Evolutionary conservation across 2,888 invertebrate species (phyloP).

Genomic region (Helobdella robusta): DNA sequence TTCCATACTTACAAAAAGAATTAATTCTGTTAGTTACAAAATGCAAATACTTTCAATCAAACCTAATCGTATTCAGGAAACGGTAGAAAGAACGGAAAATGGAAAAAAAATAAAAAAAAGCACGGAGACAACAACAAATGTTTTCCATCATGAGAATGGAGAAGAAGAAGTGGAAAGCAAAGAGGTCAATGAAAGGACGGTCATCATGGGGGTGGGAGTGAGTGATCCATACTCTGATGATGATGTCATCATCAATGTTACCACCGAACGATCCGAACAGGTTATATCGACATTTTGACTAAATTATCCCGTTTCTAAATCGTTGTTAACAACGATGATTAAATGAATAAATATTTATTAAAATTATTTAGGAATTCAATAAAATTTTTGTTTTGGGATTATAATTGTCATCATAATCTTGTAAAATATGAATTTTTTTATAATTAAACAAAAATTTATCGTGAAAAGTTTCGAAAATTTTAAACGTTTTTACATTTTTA

Average conservation of each 20-base stretch:
- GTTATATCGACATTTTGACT: no score
- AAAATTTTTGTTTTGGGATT: no score
- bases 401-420: no score
- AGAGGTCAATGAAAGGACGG: slow-evolving; percentile 9
- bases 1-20: background rate
- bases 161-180: slow-evolving; percentile 1
- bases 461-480: background rate
- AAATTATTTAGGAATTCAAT: no score
- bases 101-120: background rate
- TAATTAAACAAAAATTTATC: background rate
- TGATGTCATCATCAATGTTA: background rate
- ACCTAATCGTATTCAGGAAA: slow-evolving; percentile 3
- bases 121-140: background rate
- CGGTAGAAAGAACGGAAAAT: background rate
- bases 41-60: background rate
- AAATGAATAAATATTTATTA: no score
- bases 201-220: slow-evolving; percentile 12
- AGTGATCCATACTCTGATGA: slow-evolving; percentile 6
- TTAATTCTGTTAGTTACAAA: background rate
- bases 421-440: background rate
- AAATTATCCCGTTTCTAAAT: no score
- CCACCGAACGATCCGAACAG: slow-evolving; percentile 16
- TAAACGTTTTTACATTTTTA: background rate
- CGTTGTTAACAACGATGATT: no score
- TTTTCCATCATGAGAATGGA: background rate